Evolutionary conservation across 2,888 invertebrate genomes (phyloP).

Genomic region (Ametastegia equiseti): DNA sequence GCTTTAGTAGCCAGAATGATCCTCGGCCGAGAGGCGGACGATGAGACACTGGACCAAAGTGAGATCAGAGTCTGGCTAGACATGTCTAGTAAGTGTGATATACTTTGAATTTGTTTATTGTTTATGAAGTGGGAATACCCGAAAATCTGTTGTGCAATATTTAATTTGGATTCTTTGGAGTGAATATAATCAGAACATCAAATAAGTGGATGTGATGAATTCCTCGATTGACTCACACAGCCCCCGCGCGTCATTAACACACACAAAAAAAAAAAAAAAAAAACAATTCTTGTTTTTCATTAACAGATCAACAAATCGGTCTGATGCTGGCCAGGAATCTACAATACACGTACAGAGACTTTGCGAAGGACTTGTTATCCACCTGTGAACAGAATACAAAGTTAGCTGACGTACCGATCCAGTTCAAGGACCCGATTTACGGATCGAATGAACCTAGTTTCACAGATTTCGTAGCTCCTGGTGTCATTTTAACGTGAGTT

Average conservation of each 20-base stretch:
- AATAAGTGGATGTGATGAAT: too few species aligned
- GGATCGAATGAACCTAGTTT: conserved; percentile 94
- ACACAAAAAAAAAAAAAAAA: background rate
- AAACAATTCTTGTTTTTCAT: background rate
- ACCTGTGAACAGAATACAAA: conserved; percentile 90
- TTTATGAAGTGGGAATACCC: background rate
- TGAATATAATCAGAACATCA: too few species aligned
- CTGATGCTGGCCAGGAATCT: conserved; percentile 92
- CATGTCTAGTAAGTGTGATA: conserved; percentile 86
- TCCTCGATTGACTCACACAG: background rate
- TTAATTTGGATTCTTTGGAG: background rate
- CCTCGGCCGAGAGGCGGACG: conserved; percentile 89
- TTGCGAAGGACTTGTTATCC: conserved; percentile 84
- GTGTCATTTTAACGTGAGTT: conserved; percentile 94
- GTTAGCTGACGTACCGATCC: conserved; percentile 92
- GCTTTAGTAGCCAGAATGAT: conserved; percentile 90
- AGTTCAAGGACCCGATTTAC: conserved; percentile 93
- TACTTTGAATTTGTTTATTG: background rate
- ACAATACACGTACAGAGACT: conserved; percentile 91
- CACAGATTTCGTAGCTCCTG: conserved; percentile 97
- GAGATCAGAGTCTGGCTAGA: conserved; percentile 94
- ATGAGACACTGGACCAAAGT: conserved; percentile 91
- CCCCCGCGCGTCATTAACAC: too few species aligned
- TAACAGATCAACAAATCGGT: conserved; percentile 92
- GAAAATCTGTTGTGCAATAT: background rate